Evolutionary conservation across 1,140 invertebrate species (phyloP), one percentile per base, ranked within the genome.

Genomic region (Hesperophylax magnus): DNA sequence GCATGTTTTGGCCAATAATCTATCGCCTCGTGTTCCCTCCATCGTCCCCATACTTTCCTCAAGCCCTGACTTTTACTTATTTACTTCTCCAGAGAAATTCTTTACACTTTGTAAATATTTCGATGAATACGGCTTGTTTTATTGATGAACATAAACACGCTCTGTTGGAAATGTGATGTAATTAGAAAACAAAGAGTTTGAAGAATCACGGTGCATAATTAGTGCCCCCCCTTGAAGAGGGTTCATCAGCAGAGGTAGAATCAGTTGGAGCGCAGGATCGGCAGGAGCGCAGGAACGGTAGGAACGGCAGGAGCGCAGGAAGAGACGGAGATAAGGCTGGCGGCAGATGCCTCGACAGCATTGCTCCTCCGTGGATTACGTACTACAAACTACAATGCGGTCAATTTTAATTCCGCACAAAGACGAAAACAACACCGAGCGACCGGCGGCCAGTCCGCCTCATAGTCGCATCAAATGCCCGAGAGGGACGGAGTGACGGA

Each of bases 391-490:
- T 47, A 47, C 71, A 76, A 76, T 47, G 72, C 72, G 72, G 54
- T 76, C 72, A 76, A 58, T 61, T 76, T 76, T 76, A 76, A 76
- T 76, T 76, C 72, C 72, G 72, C 72, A 58, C 72, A 61, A 76
- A 76, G 72, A 76, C 72, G 72, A 76, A 76, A 76, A 76, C 72
- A 76, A 76, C 58, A 76, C 54, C 14, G 53, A 58, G 22, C 52
- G 72, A 58, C 56, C 72, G 72, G 72, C 72, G 71, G 71, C 71
- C 72, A 39, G 72, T 60, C 27, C 72, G 72, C 34, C 65, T 67
- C 76, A 54, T 65, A 77, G 76, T 67, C 60, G 58, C 76, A 65
- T 77, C 60, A 77, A 77, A 77, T 65, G 61, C 76, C 60, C 11
- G 60, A 77, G 76, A 6, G 34, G 61, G 76, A 77, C 18, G 61